A percentile compares a stretch with the other conserved stretches of the same genome.
These are phyloP conservation scores for Esperia sulphurella DNA, from an alignment of 2,888 invertebrate species.

Conservation along the genomic window DNA sequence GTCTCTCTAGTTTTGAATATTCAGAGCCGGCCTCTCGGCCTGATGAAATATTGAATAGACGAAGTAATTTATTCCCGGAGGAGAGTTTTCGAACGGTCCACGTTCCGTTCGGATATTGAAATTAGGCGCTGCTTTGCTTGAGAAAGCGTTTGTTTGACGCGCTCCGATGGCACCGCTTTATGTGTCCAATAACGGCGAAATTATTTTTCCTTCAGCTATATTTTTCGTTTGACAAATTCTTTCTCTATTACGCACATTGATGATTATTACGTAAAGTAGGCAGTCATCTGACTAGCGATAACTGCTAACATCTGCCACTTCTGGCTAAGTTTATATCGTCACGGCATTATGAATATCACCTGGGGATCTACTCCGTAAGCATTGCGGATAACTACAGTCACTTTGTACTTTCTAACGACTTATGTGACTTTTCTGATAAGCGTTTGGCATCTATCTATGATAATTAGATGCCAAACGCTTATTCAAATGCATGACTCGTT, in stretches of 20 bases:
- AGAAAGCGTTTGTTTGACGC: conserved; percentile 72
- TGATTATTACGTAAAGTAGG: too few species aligned
- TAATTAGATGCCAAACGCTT: too few species aligned
- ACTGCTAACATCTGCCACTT: too few species aligned
- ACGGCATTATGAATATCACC: too few species aligned
- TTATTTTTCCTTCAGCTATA: conserved; percentile 19
- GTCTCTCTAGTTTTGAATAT: conserved; percentile 78
- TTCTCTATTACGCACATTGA: neutral
- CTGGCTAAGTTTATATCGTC: too few species aligned
- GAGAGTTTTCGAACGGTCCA: conserved; percentile 72
- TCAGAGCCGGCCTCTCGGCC: conserved; percentile 72
- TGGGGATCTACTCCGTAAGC: too few species aligned
- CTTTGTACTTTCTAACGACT: too few species aligned
- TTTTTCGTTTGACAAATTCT: neutral
- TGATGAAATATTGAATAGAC: conserved; percentile 79
- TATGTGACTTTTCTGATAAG: too few species aligned
- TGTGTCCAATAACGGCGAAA: conserved; percentile 38
- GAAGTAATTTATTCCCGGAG: conserved; percentile 75
- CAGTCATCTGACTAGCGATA: too few species aligned
- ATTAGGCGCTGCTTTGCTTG: conserved; percentile 75
- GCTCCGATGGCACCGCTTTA: conserved; percentile 13
- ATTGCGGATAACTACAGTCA: too few species aligned
- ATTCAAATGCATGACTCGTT: too few species aligned
- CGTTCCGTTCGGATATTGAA: conserved; percentile 75
- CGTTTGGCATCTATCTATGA: too few species aligned